Base-by-base conservation (phyloP, 2,888 invertebrate genomes). In the Eupeodes luniger region DNA sequence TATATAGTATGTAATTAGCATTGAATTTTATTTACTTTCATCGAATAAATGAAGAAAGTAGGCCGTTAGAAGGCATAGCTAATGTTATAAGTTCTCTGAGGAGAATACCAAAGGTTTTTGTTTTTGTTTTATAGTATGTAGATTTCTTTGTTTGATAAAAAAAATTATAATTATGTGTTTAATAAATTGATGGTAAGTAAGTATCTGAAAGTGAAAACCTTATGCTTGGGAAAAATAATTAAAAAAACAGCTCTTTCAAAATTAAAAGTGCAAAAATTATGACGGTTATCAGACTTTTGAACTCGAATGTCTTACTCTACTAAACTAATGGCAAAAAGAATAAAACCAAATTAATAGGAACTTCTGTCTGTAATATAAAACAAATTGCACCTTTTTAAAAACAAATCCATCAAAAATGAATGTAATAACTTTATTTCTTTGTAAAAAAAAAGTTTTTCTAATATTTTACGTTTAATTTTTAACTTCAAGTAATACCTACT, bases 1-100 rank as follows among this genome's bases (percentile, higher is more conserved):
- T 49, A 2, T 49, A 2, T 51, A 34, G 36, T 69, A 69, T 69
- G 69, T 69, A 69, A 69, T 69, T 69, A 69, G 69, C 69, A 69
- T 36, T 55, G 11, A 55, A 55, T 9, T 40, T 40, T 40, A 7
- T 36, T 53, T 69, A 69, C 69, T 69, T 69, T 69, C 53, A 27
- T 69, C 12, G 34, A 55, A 4, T 40, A 27, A 27, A 11, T 40
- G 55, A 69, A 69, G 69, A 69, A 69, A 69, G 69, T 55, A 69
- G 69, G 69, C 19, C 69, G 36, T 4, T 40, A n/a, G 55, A 69
- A 69, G 69, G 69, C 40, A 12, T 69, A 14, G 16, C 40, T 55
- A 4, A 27, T 27, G 27, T 27, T 3, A 27, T 27, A 27, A 27
- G 27, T 16, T 49, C 47, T 66, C 6, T 67, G 1, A 51, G 27